Base-by-base conservation (phyloP, 2,113 vertebrate species). In the Hassar affinis region DNA sequence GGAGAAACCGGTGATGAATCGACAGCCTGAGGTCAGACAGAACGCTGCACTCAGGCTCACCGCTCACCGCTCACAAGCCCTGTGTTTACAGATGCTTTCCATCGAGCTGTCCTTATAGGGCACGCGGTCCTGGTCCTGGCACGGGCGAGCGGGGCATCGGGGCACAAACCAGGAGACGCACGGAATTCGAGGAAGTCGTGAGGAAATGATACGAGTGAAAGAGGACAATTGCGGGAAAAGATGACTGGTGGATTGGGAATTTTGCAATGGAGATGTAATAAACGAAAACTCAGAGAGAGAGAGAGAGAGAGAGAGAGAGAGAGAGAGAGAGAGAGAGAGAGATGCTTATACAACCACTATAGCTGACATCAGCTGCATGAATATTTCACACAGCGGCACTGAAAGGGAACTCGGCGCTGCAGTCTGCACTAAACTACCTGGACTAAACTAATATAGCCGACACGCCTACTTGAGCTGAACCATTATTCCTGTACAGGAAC, bases 61-160 rank as follows among this genome's bases (percentile, higher is more conserved):
- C 7, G 2, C 3, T 6, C 42, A 1, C 0, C 7, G 38, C 54
- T 74, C 54, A 61, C 30, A 20, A 30, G 4, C 74, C 38, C 85
- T 20, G 49, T 3, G 64, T 61, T 85, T 72, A 71, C 27, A 54
- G 66, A 81, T 61, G 84, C 81, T 33, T 62, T 78, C 25, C 75
- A 54, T 81, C 30, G 47, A 86, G 38, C 33, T 45, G 64, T 38
- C 62, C 61, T 77, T 61, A 47, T 17, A 79, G 61, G 18, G 57
- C 33, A 78, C 51, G 38, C 45, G 22, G 42, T 71, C 79, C 66
- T 75, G 33, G 27, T 64, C 15, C 35, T 68, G 66, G 35, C 71
- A 6, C 61, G 11, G 15, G 22, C 33, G 20, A 71, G 47, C 18
- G 1, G 66, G 11, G 38, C 78, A 80, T 35, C 78, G 20, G 42